Percentiles rank a stretch among this genome's conserved stretches.
These are phyloP conservation scores for Pyralis farinalis DNA, from an alignment of 2,888 invertebrate species.

Conservation along the genomic window DNA sequence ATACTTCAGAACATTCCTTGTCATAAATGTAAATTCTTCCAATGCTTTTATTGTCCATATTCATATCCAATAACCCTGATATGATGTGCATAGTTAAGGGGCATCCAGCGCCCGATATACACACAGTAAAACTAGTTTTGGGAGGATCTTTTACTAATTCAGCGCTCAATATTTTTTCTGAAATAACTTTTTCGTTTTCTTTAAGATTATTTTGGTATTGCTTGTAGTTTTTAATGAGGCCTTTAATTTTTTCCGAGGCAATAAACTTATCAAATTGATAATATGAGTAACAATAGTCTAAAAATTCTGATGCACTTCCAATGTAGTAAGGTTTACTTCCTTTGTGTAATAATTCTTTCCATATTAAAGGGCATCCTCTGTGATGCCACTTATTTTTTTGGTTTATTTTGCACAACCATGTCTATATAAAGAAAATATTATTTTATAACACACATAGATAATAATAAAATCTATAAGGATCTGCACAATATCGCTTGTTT, in stretches of 20 bases:
- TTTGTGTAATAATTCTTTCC: slow-evolving; percentile 80
- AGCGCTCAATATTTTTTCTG: slow-evolving; percentile 20
- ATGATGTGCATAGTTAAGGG: slow-evolving; percentile 53
- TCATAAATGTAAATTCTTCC: slow-evolving; percentile 60
- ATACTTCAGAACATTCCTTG: slow-evolving; percentile 33
- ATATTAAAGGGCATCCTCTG: slow-evolving; percentile 76
- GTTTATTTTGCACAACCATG: slow-evolving; percentile 75
- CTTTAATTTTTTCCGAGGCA: slow-evolving; percentile 43
- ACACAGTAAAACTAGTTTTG: slow-evolving; percentile 38
- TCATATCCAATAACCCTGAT: slow-evolving; percentile 50
- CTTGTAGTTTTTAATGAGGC: slow-evolving; percentile 38
- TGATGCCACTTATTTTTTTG: slow-evolving; percentile 79
- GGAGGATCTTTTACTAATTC: slow-evolving; percentile 9
- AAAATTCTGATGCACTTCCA: slow-evolving; percentile 82
- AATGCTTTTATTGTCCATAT: slow-evolving; percentile 33
- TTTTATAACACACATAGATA: too few species aligned
- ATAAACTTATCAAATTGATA: slow-evolving; percentile 67
- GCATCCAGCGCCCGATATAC: slow-evolving; percentile 56
- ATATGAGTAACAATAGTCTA: slow-evolving; percentile 82
- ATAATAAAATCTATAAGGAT: too few species aligned
- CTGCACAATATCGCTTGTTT: too few species aligned
- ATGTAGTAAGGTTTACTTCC: slow-evolving; percentile 79
- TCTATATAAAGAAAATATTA: slow-evolving; percentile 34
- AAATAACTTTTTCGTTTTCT: slow-evolving; percentile 18
- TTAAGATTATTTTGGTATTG: slow-evolving; percentile 46